Base-by-base conservation (phyloP, 2,888 invertebrate species). In the Tenodera sinensis region DNA sequence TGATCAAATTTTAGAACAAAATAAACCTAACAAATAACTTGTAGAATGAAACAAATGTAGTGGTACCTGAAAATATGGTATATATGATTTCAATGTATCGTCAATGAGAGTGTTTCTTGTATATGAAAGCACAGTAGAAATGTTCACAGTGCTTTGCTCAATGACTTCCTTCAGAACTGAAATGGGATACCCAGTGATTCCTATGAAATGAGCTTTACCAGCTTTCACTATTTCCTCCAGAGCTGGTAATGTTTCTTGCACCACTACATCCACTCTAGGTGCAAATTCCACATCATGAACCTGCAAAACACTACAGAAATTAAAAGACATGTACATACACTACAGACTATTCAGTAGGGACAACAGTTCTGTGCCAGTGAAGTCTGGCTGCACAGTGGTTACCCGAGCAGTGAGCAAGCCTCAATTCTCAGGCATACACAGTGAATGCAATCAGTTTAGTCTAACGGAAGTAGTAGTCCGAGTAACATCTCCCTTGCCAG, bases 231-330 rank as follows among this genome's bases (percentile, higher is more conserved):
- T 95, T 91, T 95, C 95, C 91, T 97, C 96, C 20, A 99, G 93
- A 1, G 96, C 95, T 4, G 98, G 98, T 83, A 99, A 93, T 0
- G 98, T 98, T 93, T 99, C 98, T 88, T 97, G 96, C 0, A 98
- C 91, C 6, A 99, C 94, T 15, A 97, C 93, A 83, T 97, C 96
- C 28, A 96, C 93, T 90, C 95, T 96, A 9, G 96, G 95, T 0
- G 97, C 97, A 92, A 98, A 99, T 92, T 98, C 98, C 89, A 97
- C 94, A 92, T 99, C 99, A 92, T 99, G 99, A n/a, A 98, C 95
- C 98, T 98, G 92, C 42, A 92, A 92, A 88, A 89, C 42, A 42
- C 12, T 2, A 42, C 12, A 12, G 27, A 88, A 90, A 83, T 42
- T 88, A n/a, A 90, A n/a, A n/a, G 42, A 42, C 28, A 20, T 42